Evolutionary conservation across 2,113 vertebrate species (phyloP).

Genomic region (Hippopotamus amphibius): DNA sequence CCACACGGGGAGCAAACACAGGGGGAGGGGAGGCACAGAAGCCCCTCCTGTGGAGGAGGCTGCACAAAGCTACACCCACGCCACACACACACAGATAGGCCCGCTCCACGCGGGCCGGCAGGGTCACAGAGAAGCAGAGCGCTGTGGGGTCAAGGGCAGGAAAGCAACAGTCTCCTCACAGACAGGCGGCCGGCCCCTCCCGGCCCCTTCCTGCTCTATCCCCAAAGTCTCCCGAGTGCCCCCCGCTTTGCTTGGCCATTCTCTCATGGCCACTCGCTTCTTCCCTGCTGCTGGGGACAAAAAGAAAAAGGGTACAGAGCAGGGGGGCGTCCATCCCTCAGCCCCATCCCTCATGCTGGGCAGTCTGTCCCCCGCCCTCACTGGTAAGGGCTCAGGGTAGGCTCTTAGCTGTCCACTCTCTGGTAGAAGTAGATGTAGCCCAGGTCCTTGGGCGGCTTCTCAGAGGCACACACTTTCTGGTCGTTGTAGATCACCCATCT

Average conservation of each 20-base stretch:
- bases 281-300: slow-evolving; percentile 59
- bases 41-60: slow-evolving; percentile 52
- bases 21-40: slow-evolving; percentile 22
- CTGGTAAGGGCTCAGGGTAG: slow-evolving; percentile 47
- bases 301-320: slow-evolving; percentile 69
- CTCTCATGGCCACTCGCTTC: slow-evolving; percentile 60
- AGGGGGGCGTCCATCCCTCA: slow-evolving; percentile 60
- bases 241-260: slow-evolving; percentile 60
- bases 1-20: slow-evolving; percentile 64
- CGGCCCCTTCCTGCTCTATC: slow-evolving; percentile 22
- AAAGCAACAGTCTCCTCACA: slow-evolving; percentile 69
- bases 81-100: slow-evolving; percentile 52
- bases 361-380: slow-evolving; percentile 60
- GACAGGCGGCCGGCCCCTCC: slow-evolving; percentile 69
- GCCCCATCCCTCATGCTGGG: slow-evolving; percentile 53
- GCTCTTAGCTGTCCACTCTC: slow-evolving; percentile 92
- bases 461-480: slow-evolving; percentile 99
- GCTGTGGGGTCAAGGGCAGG: slow-evolving; percentile 59
- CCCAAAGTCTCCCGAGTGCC: slow-evolving; percentile 70
- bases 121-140: slow-evolving; percentile 80
- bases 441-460: slow-evolving; percentile 99
- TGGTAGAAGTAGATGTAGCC: slow-evolving; percentile 99
- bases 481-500: slow-evolving; percentile 99
- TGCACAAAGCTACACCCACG: slow-evolving; percentile 76
- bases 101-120: slow-evolving; percentile 47